Evolutionary conservation across 1,140 invertebrate genomes (phyloP).

Genomic region (Drosophila varians): DNA sequence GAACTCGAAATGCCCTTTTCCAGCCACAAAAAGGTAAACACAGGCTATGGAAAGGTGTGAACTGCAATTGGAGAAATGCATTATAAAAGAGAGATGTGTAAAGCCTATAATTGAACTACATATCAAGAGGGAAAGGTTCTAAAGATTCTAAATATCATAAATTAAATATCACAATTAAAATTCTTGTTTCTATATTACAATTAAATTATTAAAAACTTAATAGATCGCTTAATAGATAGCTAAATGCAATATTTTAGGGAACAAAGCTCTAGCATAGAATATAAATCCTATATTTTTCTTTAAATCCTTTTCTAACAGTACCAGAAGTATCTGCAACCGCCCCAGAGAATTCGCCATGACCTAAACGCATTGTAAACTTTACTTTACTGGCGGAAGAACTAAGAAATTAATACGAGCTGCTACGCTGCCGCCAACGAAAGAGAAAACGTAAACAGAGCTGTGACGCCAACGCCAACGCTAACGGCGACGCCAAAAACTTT

Average conservation of each 20-base stretch:
- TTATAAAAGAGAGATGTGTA: constrained; percentile 9
- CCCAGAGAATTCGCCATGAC: constrained; percentile 12
- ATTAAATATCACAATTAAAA: no score
- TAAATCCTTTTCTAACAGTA: no score
- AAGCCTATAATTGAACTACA: neutral
- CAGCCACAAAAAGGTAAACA: neutral
- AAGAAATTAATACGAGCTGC: constrained; percentile 55
- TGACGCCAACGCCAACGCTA: constrained; percentile 33
- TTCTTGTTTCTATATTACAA: no score
- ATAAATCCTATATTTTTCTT: neutral
- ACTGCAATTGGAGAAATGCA: constrained; percentile 1
- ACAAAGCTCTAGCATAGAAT: no score
- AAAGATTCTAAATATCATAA: no score
- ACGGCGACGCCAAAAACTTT: constrained; percentile 58
- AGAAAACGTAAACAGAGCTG: constrained; percentile 69
- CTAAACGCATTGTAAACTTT: constrained; percentile 34
- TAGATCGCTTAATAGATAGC: no score
- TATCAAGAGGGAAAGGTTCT: neutral
- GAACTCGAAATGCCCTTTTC: constrained; percentile 27
- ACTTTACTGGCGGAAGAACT: constrained; percentile 36
- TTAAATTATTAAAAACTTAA: no score
- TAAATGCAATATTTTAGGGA: no score
- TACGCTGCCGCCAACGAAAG: constrained; percentile 66
- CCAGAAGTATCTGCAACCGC: neutral
- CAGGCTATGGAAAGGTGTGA: constrained; percentile 7